Evolutionary conservation across 1,140 invertebrate species (phyloP), one percentile per base, ranked within the genome.

Genomic region (Contarinia nasturtii): DNA sequence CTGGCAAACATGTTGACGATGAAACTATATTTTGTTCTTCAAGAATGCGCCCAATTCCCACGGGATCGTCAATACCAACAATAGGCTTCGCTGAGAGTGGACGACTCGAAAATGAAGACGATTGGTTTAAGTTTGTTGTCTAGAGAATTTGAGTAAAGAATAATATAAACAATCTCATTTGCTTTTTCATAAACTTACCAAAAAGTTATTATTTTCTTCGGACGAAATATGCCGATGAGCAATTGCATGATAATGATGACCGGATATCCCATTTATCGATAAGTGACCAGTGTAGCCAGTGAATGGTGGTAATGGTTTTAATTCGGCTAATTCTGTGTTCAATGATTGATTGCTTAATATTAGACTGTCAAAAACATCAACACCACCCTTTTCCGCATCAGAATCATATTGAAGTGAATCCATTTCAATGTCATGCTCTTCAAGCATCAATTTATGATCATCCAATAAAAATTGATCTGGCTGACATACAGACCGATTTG

Each of bases 291-390:
- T 87, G 66, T 85, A 86, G 12, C 79, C 80, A 14, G 82, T 85
- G 61, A 88, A 88, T 0, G 86, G 84, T 1, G 85, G 84, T 49
- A 91, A 66, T 0, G 86, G 86, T 59, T 89, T 89, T 43, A 89
- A 67, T 56, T 89, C 86, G 4, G 85, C 83, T 34, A 88, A 69
- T 49, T 61, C 73, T 12, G 69, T 68, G 51, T 70, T 72, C 44
- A 69, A 58, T 2, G 70, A 69, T 44, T 74, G 68, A 7, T 72
- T 68, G 41, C 68, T 73, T 44, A 80, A 61, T 22, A 77, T 57
- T 33, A 82, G 66, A 51, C 75, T 77, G 58, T 81, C 78, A 41
- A 76, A 63, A 15, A 70, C 69, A 52, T 78, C 75, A 56, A 76
- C 66, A 0, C 69, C 67, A 38, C 65, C 64, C 59, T 75, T 76